Percentiles rank a stretch among this genome's conserved stretches.
phyloP scores from a whole-genome alignment of 2,888 invertebrate species.

The Ophion ventricosus region DNA sequence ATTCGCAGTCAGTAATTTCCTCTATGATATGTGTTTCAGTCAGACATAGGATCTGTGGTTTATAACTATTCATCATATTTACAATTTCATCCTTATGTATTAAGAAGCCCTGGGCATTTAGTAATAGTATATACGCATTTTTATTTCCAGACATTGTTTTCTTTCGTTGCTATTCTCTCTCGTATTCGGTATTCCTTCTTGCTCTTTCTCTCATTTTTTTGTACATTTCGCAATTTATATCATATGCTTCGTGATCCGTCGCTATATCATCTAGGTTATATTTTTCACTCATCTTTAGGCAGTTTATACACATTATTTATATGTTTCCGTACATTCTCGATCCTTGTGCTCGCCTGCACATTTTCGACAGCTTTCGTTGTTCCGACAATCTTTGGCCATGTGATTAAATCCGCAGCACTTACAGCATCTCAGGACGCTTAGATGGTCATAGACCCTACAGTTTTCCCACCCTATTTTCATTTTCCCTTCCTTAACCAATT shows the following conservation, averaged over 20 bases:
- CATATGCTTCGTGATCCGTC: conserved; percentile 35
- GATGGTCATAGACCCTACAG: not conserved
- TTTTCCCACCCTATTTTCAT: too few relatives aligned
- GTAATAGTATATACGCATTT: not conserved
- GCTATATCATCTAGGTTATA: conserved; percentile 38
- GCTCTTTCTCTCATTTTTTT: conserved; percentile 30
- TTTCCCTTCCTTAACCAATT: too few relatives aligned
- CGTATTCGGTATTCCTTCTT: conserved; percentile 38
- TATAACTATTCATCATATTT: not conserved
- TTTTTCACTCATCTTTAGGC: conserved; percentile 26
- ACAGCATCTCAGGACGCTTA: conserved; percentile 7
- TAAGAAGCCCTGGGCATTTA: conserved; percentile 2
- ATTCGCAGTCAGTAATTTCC: conserved; percentile 37
- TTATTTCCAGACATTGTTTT: not conserved
- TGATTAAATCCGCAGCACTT: conserved; percentile 6
- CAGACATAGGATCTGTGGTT: conserved; percentile 45
- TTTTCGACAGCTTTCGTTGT: not conserved
- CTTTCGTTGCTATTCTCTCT: conserved; percentile 6
- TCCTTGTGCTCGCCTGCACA: not conserved
- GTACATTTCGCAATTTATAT: conserved; percentile 33
- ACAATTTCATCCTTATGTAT: not conserved
- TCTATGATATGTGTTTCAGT: conserved; percentile 55
- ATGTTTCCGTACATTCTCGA: not conserved
- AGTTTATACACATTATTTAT: conserved; percentile 38
- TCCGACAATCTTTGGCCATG: conserved; percentile 1